Conservation (phyloP, 2,797 vertebrate species). For the Hydrolagus colliei region DNA sequence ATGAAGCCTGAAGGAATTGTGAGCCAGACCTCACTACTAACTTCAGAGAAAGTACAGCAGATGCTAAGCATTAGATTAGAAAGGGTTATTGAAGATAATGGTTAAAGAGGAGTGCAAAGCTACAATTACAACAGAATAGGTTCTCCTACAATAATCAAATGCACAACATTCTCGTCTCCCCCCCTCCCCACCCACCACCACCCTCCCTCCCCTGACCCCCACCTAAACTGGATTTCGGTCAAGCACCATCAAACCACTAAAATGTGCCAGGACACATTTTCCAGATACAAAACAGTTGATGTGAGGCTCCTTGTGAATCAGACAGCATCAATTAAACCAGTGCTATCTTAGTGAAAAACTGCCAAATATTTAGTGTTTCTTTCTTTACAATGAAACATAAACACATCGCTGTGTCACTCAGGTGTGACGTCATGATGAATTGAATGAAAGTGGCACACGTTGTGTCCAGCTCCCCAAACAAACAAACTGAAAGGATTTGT, state of each 20-base stretch:
- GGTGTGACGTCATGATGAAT: neutral
- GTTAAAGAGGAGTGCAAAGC: neutral
- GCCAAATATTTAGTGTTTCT: too few relatives aligned
- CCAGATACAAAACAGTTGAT: neutral
- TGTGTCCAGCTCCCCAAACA: neutral
- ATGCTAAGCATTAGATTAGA: conserved; percentile 8
- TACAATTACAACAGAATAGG: neutral
- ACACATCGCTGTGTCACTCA: too few relatives aligned
- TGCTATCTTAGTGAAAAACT: neutral
- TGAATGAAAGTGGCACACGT: neutral
- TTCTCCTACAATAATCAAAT: neutral
- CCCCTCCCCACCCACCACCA: neutral
- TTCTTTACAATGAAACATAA: too few relatives aligned
- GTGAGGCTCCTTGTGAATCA: neutral
- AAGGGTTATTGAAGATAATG: neutral
- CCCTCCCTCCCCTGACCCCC: neutral
- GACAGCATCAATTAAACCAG: neutral
- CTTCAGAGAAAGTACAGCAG: neutral
- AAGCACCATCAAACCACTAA: neutral
- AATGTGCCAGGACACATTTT: neutral
- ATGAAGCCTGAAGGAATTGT: neutral
- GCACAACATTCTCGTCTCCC: neutral
- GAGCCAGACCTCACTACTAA: neutral
- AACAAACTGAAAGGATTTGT: too few relatives aligned
- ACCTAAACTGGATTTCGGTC: neutral